phyloP scores from a whole-genome alignment of 2,888 invertebrate species.

The Clivina fossor region DNA sequence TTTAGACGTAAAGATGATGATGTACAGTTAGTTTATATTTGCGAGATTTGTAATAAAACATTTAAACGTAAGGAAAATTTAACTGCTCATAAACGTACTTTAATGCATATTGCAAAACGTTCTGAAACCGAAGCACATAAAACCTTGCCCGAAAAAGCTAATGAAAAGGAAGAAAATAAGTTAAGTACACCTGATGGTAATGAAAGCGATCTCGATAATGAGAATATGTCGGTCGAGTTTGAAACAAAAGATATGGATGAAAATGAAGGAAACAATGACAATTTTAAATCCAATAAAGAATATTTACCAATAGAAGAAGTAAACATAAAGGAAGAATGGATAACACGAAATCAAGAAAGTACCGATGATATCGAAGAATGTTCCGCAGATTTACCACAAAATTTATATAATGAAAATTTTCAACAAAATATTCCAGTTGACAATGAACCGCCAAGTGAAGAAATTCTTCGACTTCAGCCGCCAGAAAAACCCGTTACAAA shows the following conservation, averaged over 20 bases:
- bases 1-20: conserved; percentile 39
- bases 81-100: conserved; percentile 64
- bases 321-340: not conserved
- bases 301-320: too few species aligned
- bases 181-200: too few species aligned
- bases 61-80: conserved; percentile 64
- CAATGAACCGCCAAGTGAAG: conserved; percentile 1
- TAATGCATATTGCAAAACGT: conserved; percentile 65
- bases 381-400: not conserved
- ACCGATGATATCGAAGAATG: too few species aligned
- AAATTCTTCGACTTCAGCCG: conserved; percentile 3
- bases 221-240: too few species aligned
- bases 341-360: not conserved
- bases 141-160: conserved; percentile 4
- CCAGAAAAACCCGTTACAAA: conserved; percentile 7
- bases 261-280: too few species aligned
- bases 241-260: too few species aligned
- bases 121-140: conserved; percentile 61
- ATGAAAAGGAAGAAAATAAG: too few species aligned
- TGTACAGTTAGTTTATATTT: too few species aligned
- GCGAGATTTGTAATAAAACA: conserved; percentile 63
- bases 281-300: too few species aligned
- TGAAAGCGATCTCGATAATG: too few species aligned
- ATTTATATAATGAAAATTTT: conserved; percentile 8
- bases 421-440: conserved; percentile 1